These are phyloP conservation scores for Staurois parvus DNA, from an alignment of 2,797 vertebrate genomes.

Conservation along the genomic window DNA sequence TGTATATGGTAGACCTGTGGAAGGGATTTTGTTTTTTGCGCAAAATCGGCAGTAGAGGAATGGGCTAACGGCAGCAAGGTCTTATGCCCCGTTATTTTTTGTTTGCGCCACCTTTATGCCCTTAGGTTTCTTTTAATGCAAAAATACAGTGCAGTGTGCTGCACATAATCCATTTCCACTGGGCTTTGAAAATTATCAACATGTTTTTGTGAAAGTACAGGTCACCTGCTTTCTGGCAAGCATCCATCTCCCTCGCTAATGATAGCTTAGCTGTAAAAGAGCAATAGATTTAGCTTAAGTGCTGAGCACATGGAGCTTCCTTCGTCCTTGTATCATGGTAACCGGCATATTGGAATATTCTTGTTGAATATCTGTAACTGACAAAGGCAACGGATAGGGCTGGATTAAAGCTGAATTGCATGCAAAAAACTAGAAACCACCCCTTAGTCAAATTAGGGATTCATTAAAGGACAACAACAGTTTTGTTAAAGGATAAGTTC, in stretches of 20 bases:
- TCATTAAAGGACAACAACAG: no score
- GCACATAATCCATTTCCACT: neutral
- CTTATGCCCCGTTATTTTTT: neutral
- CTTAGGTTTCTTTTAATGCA: neutral
- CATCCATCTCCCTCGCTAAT: neutral
- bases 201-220: conserved; percentile 6
- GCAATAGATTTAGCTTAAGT: conserved; percentile 6
- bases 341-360: neutral
- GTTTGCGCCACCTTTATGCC: no score
- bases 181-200: conserved; percentile 32
- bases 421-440: neutral
- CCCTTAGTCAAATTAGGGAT: no score
- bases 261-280: neutral
- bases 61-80: neutral
- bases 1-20: no score
- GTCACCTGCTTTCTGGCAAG: neutral
- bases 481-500: no score
- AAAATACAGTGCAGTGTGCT: neutral
- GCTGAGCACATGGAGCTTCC: neutral
- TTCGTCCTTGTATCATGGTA: neutral
- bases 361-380: neutral
- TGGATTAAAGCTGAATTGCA: neutral
- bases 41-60: no score
- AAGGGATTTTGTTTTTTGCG: no score
- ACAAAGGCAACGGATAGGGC: neutral